Evolutionary conservation across 2,888 invertebrate species (phyloP).

Genomic region (Marasmarcha lunaedactyla): DNA sequence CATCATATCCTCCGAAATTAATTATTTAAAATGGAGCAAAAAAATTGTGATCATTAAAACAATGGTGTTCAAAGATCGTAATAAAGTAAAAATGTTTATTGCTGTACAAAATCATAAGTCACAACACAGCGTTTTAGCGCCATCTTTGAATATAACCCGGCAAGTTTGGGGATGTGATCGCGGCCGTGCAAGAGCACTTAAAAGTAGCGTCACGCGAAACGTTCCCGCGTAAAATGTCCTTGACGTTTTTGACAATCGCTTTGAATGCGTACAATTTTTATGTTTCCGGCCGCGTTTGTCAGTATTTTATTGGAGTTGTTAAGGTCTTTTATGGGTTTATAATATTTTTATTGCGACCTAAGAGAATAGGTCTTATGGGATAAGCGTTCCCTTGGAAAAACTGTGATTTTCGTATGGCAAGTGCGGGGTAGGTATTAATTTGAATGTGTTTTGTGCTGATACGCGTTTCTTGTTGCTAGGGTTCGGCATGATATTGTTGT

Average conservation of each 20-base stretch:
- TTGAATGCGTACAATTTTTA: slow-evolving; percentile 9
- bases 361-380: not conserved
- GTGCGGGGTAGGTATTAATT: too few species aligned
- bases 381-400: not conserved
- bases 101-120: not conserved
- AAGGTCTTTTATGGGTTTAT: slow-evolving; percentile 3
- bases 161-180: not conserved
- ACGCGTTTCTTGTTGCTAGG: too few species aligned
- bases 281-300: slow-evolving; percentile 10
- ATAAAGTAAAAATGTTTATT: not conserved
- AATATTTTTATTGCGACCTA: not conserved
- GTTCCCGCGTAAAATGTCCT: slow-evolving; percentile 13
- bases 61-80: not conserved
- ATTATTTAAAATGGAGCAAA: not conserved
- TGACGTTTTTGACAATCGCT: slow-evolving; percentile 17
- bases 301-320: slow-evolving; percentile 11
- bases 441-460: too few species aligned
- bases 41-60: not conserved
- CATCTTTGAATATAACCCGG: not conserved
- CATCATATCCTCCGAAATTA: not conserved
- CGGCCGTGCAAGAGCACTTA: not conserved
- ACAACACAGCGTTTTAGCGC: not conserved
- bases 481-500: too few species aligned
- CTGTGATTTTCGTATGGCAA: not conserved
- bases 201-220: not conserved